These are phyloP conservation scores for Iphiclides podalirius DNA, from an alignment of 2,888 invertebrate species.

Conservation along the genomic window DNA sequence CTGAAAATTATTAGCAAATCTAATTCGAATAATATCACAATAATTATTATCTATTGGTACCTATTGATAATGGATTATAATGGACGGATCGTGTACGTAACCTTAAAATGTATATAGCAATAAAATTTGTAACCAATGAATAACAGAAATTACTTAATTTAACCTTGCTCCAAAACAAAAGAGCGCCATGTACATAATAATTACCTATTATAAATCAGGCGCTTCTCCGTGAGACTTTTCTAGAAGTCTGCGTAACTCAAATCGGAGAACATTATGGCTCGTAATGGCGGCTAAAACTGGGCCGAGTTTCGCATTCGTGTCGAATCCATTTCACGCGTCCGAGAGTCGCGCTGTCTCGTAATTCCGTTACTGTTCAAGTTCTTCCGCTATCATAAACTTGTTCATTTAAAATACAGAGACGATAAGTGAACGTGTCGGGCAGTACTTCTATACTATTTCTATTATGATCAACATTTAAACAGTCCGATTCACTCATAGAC, in stretches of 20 bases:
- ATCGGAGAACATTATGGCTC: constrained; percentile 26
- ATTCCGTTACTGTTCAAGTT: constrained; percentile 39
- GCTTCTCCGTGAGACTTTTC: background rate
- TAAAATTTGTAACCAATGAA: no score
- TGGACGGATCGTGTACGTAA: no score
- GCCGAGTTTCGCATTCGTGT: constrained; percentile 51
- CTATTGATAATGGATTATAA: no score
- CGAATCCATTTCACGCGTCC: constrained; percentile 49
- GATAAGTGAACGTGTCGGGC: no score
- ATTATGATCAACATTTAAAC: no score
- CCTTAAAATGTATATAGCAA: no score
- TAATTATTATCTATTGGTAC: no score
- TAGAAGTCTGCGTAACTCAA: constrained; percentile 32
- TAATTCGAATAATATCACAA: no score
- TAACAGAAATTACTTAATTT: background rate
- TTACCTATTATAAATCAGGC: background rate
- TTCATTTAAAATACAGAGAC: constrained; percentile 25
- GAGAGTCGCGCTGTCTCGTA: constrained; percentile 40
- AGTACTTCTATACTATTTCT: no score
- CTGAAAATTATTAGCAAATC: no score
- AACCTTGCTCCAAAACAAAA: constrained; percentile 7
- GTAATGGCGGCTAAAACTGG: constrained; percentile 30
- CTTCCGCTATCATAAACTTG: constrained; percentile 45
- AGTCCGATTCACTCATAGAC: no score
- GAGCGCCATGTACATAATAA: background rate